Evolutionary conservation across 2,797 vertebrate species (phyloP), one percentile per base, ranked within the genome.

Genomic region (Enteromius fasciolatus): DNA sequence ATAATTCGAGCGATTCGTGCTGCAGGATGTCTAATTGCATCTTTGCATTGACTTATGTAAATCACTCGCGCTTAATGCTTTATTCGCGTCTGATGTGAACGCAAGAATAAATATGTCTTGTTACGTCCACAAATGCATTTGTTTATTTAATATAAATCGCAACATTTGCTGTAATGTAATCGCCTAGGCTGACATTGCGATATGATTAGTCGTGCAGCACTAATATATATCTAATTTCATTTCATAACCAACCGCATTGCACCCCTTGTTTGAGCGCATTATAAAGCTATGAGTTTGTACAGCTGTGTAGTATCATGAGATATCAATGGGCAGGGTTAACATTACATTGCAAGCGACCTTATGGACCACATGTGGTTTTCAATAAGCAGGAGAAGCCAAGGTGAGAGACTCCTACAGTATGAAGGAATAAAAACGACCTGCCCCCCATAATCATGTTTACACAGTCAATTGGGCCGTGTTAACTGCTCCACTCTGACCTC

Each of bases 401-500:
- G 33, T 7, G 48, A 31, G 33, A 46, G 73, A 66, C 63, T 57
- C 41, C 10, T 39, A 68, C 78, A 61, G 8, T 64, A 48, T 48
- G 41, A 70, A 77, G 31, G 31, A 70, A 36, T 23, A 12, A 46
- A 44, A 12, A 9, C 25, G 2, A 57, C 25, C 44, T 12, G 31
- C 28, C 64, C 52, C 36, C 3, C 36, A 11, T 70, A 63, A 50
- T 78, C n/a, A 74, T 50, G 54, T 76, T 70, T 36, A 77, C 9
- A 76, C 44, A 63, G 18, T 67, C 59, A 82, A 48, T 66, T 33
- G 66, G 52, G 50, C 36, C 4, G 54, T 46, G 57, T 81, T 31
- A 66, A 66, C 63, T 66, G 9, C 79, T 78, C 66, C 18, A 8
- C 67, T 70, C 31, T 73, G 74, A 46, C 67, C 57, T 73, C 28